phyloP scores from a whole-genome alignment of 2,797 vertebrate species.

The Neomorphus geoffroyi region DNA sequence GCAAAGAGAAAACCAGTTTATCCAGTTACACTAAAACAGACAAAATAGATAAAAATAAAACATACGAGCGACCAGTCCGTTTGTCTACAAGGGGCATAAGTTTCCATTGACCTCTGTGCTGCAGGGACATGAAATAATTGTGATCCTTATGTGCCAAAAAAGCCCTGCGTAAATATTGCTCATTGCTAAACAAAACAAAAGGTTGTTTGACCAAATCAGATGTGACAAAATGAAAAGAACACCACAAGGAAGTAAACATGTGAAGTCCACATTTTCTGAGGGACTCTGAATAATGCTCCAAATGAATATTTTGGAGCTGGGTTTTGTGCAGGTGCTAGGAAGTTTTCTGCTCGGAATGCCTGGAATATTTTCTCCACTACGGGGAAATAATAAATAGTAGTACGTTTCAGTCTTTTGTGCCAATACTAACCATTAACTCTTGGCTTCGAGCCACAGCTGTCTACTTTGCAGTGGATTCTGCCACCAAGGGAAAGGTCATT shows the following conservation, averaged over 20 bases:
- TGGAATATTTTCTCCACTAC: conserved; percentile 80
- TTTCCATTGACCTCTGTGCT: conserved; percentile 63
- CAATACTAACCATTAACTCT: conserved; percentile 81
- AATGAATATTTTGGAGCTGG: conserved; percentile 75
- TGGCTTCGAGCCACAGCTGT: conserved; percentile 75
- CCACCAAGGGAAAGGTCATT: conserved; percentile 80
- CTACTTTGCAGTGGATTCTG: conserved; percentile 76
- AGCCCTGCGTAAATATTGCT: conserved; percentile 71
- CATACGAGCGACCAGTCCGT: neutral
- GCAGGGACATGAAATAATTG: conserved; percentile 71
- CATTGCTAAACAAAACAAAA: conserved; percentile 73
- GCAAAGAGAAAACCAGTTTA: conserved; percentile 2
- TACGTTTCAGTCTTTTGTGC: conserved; percentile 70
- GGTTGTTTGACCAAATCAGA: conserved; percentile 66
- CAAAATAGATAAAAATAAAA: conserved; percentile 65
- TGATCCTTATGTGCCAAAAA: conserved; percentile 48
- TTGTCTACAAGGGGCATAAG: conserved; percentile 50
- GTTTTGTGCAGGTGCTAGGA: conserved; percentile 81
- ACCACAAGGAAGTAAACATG: conserved; percentile 70
- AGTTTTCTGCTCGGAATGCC: conserved; percentile 78
- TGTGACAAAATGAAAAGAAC: conserved; percentile 68
- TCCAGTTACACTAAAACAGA: conserved; percentile 8
- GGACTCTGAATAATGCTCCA: conserved; percentile 72
- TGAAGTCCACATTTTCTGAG: conserved; percentile 67
- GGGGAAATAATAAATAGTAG: conserved; percentile 79